These are phyloP conservation scores for Meliscaeva auricollis DNA, from an alignment of 2,888 invertebrate genomes.

Conservation along the genomic window DNA sequence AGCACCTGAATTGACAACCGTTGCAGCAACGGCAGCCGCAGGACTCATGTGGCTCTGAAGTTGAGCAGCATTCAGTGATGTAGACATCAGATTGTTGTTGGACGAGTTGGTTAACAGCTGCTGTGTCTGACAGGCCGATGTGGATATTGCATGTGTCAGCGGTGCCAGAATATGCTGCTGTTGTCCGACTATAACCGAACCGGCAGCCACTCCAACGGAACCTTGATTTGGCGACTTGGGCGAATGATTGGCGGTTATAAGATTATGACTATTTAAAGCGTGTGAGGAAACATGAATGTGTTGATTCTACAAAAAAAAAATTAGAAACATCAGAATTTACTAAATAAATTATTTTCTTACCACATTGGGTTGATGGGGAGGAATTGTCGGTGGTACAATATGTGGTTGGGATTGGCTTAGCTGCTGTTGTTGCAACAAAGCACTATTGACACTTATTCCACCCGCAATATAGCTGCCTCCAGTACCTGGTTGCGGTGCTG, in stretches of 20 bases:
- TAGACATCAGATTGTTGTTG: slow-evolving; percentile 83
- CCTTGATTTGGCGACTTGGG: slow-evolving; percentile 84
- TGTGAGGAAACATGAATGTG: slow-evolving; percentile 84
- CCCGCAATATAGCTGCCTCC: slow-evolving; percentile 76
- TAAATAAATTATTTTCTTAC: slow-evolving; percentile 69
- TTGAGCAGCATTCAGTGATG: slow-evolving; percentile 82
- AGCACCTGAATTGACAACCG: slow-evolving; percentile 70
- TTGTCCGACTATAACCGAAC: slow-evolving; percentile 77
- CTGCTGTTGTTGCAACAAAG: slow-evolving; percentile 82
- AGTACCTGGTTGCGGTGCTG: slow-evolving; percentile 83
- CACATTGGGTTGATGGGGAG: slow-evolving; percentile 83
- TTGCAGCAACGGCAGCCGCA: slow-evolving; percentile 74
- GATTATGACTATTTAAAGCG: slow-evolving; percentile 84
- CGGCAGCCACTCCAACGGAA: slow-evolving; percentile 57
- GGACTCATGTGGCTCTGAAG: slow-evolving; percentile 78
- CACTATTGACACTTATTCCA: slow-evolving; percentile 75
- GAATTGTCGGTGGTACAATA: slow-evolving; percentile 83
- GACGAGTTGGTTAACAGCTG: slow-evolving; percentile 79
- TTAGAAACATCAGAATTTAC: slow-evolving; percentile 1
- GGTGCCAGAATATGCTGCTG: slow-evolving; percentile 82
- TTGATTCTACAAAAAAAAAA: slow-evolving; percentile 80
- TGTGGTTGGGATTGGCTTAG: slow-evolving; percentile 83
- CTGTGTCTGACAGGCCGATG: slow-evolving; percentile 78
- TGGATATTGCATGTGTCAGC: slow-evolving; percentile 72
- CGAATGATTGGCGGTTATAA: slow-evolving; percentile 83